phyloP scores from a whole-genome alignment of 2,113 vertebrate species.

The Aspidoscelis tigris region DNA sequence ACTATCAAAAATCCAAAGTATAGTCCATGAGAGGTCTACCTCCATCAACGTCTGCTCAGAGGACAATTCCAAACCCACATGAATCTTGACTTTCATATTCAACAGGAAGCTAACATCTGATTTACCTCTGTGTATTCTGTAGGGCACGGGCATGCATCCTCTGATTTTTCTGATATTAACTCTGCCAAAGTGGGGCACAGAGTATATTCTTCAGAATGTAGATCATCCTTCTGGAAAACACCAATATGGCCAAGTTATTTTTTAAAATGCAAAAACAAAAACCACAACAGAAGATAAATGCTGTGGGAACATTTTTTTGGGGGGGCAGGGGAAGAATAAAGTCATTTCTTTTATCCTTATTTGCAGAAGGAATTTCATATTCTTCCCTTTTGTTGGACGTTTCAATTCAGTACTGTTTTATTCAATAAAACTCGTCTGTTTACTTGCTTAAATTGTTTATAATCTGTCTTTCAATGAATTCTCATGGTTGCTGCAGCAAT shows the following conservation, averaged over 20 bases:
- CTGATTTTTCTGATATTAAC: conserved; percentile 81
- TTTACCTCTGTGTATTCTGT: conserved; percentile 81
- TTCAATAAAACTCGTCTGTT: not conserved
- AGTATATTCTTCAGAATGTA: conserved; percentile 68
- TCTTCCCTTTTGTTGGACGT: not conserved
- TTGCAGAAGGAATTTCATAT: not conserved
- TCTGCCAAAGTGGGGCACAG: conserved; percentile 81
- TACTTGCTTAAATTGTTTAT: not conserved
- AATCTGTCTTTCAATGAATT: not conserved
- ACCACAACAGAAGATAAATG: not conserved
- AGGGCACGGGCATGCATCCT: conserved; percentile 82
- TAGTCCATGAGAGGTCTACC: not conserved
- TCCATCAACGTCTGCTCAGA: not conserved
- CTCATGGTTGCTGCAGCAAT: too few relatives aligned
- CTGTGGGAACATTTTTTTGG: too few relatives aligned
- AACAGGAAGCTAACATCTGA: not conserved
- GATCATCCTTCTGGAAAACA: conserved; percentile 74
- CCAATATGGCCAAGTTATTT: conserved; percentile 12
- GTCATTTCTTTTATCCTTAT: not conserved
- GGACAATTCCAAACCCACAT: not conserved
- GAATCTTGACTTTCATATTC: not conserved
- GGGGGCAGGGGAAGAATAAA: not conserved
- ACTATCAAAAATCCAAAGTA: not conserved
- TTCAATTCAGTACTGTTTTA: not conserved
- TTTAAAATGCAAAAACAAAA: conserved; percentile 21